Evolutionary conservation across 2,797 vertebrate species (phyloP).

Genomic region (Oreochromis grahami): DNA sequence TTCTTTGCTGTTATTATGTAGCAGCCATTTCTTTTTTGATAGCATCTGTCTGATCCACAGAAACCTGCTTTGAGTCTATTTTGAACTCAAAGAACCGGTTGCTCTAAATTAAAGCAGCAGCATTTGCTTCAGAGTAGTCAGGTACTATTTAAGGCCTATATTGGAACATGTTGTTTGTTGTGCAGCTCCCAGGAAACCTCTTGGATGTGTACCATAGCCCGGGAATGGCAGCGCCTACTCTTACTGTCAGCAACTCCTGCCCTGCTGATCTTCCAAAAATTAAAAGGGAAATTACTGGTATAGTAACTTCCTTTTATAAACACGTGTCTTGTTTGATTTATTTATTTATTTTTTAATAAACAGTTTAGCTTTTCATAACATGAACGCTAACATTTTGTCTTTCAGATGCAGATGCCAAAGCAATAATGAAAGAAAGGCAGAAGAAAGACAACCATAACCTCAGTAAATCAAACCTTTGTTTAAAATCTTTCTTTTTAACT

Average conservation of each 20-base stretch:
- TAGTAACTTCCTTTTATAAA: neutral
- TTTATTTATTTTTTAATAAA: neutral
- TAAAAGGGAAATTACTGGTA: constrained; percentile 82
- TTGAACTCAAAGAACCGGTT: neutral
- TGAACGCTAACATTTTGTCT: neutral
- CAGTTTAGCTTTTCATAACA: neutral
- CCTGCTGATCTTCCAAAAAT: constrained; percentile 89
- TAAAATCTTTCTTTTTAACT: neutral
- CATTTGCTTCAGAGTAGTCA: neutral
- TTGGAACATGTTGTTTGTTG: neutral
- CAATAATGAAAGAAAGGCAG: constrained; percentile 85
- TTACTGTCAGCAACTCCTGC: constrained; percentile 91
- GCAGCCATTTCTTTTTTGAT: neutral
- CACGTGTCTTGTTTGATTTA: fast-evolving
- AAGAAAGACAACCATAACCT: constrained; percentile 95
- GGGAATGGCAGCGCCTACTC: constrained; percentile 76
- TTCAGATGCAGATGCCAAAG: constrained; percentile 79
- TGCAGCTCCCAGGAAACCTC: constrained; percentile 86
- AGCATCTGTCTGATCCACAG: neutral
- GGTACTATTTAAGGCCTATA: neutral
- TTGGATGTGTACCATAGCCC: constrained; percentile 84
- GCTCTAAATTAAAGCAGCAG: neutral
- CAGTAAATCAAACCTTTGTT: constrained; percentile 74
- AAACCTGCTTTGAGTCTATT: neutral
- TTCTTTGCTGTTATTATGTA: neutral